Evolutionary conservation across 2,888 invertebrate species (phyloP).

Genomic region (Lasius fuliginosus): DNA sequence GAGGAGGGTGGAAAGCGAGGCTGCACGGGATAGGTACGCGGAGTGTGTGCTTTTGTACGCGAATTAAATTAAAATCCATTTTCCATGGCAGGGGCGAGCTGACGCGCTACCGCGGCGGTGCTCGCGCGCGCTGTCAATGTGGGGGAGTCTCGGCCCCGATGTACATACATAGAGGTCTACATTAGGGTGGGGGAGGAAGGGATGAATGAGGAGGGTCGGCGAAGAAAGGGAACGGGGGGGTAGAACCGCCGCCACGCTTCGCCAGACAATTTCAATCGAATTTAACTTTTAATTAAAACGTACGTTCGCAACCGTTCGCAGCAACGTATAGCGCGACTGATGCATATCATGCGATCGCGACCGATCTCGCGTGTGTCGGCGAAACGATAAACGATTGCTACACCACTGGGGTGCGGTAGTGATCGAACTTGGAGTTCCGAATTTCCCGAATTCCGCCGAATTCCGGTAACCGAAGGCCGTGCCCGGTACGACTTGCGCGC

Average conservation of each 20-base stretch:
- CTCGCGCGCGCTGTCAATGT: constrained; percentile 16
- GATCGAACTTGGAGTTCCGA: not conserved
- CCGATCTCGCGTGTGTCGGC: constrained; percentile 24
- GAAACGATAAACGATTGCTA: constrained; percentile 23
- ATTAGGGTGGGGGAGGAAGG: not conserved
- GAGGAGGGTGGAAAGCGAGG: constrained; percentile 8
- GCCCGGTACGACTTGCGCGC: constrained; percentile 15
- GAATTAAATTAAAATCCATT: constrained; percentile 61
- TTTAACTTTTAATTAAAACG: constrained; percentile 62
- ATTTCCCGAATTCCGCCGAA: constrained; percentile 25
- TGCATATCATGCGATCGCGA: constrained; percentile 28
- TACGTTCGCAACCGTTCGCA: constrained; percentile 35
- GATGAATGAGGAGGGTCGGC: not conserved
- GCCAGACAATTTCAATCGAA: constrained; percentile 64
- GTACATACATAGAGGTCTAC: not conserved
- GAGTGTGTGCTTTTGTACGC: constrained; percentile 43
- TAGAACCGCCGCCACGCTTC: constrained; percentile 53
- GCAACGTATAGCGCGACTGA: constrained; percentile 1
- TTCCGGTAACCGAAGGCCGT: constrained; percentile 47
- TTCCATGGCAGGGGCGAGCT: constrained; percentile 50
- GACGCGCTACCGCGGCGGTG: constrained; percentile 29
- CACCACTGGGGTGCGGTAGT: not conserved
- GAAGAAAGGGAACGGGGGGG: not conserved
- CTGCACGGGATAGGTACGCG: not conserved
- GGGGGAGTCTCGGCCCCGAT: not conserved